phyloP scores from a whole-genome alignment of 2,797 vertebrate species.

The Bradypus variegatus region DNA sequence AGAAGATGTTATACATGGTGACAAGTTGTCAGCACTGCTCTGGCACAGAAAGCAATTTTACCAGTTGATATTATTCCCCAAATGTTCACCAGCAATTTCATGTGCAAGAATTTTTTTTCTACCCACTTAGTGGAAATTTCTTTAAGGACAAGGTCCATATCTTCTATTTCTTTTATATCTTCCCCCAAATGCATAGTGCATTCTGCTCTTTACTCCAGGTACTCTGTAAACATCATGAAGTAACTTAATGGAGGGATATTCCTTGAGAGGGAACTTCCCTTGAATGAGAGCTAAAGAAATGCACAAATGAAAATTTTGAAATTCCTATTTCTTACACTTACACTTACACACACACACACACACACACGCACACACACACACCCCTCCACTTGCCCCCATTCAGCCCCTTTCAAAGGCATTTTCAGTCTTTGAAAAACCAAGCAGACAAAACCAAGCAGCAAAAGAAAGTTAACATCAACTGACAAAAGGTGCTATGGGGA shows the following conservation, averaged over 20 bases:
- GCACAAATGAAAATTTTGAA: not conserved
- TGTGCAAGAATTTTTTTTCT: slow-evolving; percentile 27
- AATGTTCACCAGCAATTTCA: slow-evolving; percentile 47
- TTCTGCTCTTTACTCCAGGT: not conserved
- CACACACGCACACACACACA: not conserved
- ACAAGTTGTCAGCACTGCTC: slow-evolving; percentile 41
- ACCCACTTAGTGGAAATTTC: not conserved
- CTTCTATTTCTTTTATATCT: not conserved
- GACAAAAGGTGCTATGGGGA: not conserved
- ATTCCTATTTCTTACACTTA: not conserved
- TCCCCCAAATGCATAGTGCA: not conserved
- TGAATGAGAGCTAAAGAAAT: not conserved
- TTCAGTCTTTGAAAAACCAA: not conserved
- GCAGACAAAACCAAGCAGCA: not conserved
- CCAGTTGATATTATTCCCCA: slow-evolving; percentile 35
- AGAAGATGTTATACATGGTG: slow-evolving; percentile 28
- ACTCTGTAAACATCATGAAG: not conserved
- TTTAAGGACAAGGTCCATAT: not conserved
- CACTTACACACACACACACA: not conserved
- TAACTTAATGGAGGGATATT: not conserved
- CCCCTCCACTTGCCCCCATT: not conserved
- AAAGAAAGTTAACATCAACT: not conserved
- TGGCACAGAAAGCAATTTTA: slow-evolving; percentile 26
- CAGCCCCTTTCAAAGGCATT: not conserved
- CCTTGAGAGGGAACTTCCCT: not conserved